Conservation (phyloP, 92 coral and sea anemone species). For the Bergia puertoricense region DNA sequence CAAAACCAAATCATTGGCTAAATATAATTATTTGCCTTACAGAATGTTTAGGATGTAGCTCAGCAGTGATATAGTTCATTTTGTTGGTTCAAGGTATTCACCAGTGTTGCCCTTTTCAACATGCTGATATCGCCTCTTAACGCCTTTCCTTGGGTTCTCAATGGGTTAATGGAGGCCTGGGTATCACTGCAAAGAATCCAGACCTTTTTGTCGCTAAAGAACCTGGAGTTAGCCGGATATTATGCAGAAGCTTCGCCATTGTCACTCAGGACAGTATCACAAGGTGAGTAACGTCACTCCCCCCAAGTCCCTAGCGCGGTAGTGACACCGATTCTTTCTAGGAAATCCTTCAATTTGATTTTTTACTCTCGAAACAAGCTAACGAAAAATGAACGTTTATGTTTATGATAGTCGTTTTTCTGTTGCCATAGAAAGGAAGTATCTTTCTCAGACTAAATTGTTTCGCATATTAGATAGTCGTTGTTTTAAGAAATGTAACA, state of each 20-base stretch:
- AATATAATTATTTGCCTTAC: no score
- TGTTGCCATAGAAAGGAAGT: background rate
- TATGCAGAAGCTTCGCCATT: conserved; percentile 50
- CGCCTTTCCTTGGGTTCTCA: conserved; percentile 97
- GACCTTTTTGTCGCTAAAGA: conserved; percentile 80
- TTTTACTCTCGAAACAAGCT: background rate
- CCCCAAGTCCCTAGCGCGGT: background rate
- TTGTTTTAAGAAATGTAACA: background rate
- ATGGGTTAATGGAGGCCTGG: conserved; percentile 99
- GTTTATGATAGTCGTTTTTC: background rate
- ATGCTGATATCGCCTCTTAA: conserved; percentile 96
- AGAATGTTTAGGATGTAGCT: background rate
- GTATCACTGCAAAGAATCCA: conserved; percentile 91
- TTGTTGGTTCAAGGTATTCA: conserved; percentile 73
- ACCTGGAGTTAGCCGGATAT: conserved; percentile 72
- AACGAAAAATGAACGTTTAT: no score
- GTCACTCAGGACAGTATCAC: background rate
- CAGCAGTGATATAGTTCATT: background rate
- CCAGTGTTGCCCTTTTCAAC: conserved; percentile 96
- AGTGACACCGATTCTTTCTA: background rate
- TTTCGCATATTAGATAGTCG: background rate
- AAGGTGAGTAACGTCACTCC: conserved; percentile 8
- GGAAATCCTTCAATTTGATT: background rate
- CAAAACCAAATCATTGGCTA: no score
- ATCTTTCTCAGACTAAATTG: background rate